Evolutionary conservation across 2,888 invertebrate genomes (phyloP).

Genomic region (Halocaridina rubra): DNA sequence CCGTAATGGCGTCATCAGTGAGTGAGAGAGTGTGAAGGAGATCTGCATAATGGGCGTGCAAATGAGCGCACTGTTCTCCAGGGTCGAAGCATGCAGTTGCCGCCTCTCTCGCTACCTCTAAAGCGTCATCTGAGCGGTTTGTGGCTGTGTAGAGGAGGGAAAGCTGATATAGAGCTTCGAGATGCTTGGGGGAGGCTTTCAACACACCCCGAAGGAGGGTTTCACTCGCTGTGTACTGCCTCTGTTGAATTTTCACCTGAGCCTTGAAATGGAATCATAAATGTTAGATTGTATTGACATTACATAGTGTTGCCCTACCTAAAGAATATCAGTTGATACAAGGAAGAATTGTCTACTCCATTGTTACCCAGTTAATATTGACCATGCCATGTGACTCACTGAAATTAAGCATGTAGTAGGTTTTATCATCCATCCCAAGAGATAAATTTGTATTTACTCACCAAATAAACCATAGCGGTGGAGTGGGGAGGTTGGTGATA

Average conservation of each 20-base stretch:
- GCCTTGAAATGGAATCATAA: slow-evolving; percentile 7
- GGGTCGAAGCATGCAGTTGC: slow-evolving; percentile 28
- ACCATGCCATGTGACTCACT: not conserved
- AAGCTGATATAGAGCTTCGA: slow-evolving; percentile 54
- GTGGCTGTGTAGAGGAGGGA: slow-evolving; percentile 55
- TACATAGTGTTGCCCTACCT: not conserved
- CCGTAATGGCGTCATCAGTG: slow-evolving; percentile 44
- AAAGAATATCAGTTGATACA: not conserved
- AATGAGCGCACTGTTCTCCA: slow-evolving; percentile 34
- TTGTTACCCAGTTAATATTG: not conserved
- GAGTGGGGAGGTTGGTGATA: slow-evolving; percentile 36
- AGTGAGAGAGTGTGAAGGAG: slow-evolving; percentile 43
- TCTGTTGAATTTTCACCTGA: slow-evolving; percentile 47
- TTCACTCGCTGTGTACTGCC: slow-evolving; percentile 41
- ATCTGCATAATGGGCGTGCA: slow-evolving; percentile 58
- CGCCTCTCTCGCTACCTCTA: slow-evolving; percentile 39
- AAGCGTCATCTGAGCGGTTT: slow-evolving; percentile 53
- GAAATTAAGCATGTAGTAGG: not conserved
- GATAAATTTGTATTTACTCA: not conserved
- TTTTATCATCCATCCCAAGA: not conserved
- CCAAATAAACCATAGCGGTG: slow-evolving; percentile 44
- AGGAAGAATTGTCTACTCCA: not conserved
- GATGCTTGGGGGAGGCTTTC: slow-evolving; percentile 35
- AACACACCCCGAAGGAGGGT: slow-evolving; percentile 36
- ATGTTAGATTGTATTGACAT: not conserved